A percentile compares a stretch with the other conserved stretches of the same genome.
Conservation (phyloP, 1,140 invertebrate species). For the Trachymyrmex septentrionalis region DNA sequence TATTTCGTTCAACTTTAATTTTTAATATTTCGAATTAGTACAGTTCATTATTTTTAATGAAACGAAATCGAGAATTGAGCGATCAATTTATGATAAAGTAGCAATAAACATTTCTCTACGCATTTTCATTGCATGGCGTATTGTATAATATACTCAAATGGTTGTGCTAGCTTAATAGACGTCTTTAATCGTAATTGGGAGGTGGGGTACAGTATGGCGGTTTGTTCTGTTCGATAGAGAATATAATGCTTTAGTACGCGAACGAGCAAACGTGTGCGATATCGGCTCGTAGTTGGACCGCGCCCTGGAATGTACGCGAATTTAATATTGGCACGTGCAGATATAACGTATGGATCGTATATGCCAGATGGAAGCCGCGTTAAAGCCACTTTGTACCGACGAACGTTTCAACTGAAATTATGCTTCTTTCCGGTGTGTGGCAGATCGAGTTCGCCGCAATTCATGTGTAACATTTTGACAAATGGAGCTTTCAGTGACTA, state of each 20-base stretch:
- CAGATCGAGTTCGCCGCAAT: constrained; percentile 3
- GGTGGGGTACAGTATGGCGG: not conserved
- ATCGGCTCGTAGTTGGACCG: constrained; percentile 41
- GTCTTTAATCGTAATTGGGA: constrained; percentile 11
- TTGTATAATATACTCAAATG: not conserved
- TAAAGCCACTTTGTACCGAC: constrained; percentile 21
- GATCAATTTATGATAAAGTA: not conserved
- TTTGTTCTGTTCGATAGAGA: constrained; percentile 33
- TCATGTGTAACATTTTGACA: not conserved
- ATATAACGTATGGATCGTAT: constrained; percentile 24
- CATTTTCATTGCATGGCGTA: not conserved
- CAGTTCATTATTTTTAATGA: not conserved
- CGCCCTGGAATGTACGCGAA: constrained; percentile 63
- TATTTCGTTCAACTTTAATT: not conserved
- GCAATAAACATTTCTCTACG: not conserved
- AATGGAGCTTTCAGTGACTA: not conserved
- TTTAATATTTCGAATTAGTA: not conserved
- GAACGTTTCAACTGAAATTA: constrained; percentile 46
- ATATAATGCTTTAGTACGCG: constrained; percentile 29
- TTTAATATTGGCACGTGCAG: constrained; percentile 72
- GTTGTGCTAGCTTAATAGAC: not conserved
- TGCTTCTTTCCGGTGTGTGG: not conserved
- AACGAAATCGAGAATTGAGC: no score
- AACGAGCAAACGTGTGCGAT: constrained; percentile 28
- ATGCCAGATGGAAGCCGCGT: constrained; percentile 28